Evolutionary conservation across 1,140 invertebrate species (phyloP).

Genomic region (Conus ventricosus): DNA sequence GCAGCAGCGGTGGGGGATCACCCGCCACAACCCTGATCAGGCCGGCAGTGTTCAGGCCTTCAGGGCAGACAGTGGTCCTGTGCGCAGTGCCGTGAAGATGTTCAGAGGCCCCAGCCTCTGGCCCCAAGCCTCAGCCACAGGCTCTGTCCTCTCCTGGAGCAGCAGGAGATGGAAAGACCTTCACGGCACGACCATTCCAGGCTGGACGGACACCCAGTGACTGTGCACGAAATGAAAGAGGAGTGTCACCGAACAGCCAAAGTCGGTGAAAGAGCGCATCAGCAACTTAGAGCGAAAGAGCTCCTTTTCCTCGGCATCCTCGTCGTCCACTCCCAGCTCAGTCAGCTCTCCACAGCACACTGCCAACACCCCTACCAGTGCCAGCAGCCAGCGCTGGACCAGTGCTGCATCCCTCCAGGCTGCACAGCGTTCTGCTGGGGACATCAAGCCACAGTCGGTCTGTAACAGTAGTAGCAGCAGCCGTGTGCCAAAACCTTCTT

Average conservation of each 20-base stretch:
- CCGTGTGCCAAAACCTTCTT: neutral
- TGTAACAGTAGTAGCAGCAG: slow-evolving; percentile 1
- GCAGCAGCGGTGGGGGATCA: neutral
- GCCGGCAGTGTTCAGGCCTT: slow-evolving; percentile 33
- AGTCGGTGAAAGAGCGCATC: slow-evolving; percentile 8
- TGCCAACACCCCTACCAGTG: neutral
- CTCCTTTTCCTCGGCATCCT: slow-evolving; percentile 12
- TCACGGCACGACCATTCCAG: slow-evolving; percentile 16
- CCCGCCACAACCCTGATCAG: neutral
- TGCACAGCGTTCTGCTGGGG: slow-evolving; percentile 4
- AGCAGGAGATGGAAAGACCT: neutral
- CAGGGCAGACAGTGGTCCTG: slow-evolving; percentile 31
- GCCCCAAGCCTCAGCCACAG: neutral
- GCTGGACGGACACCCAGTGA: neutral
- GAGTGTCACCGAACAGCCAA: neutral
- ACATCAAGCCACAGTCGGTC: slow-evolving; percentile 1
- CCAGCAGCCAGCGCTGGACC: slow-evolving; percentile 22
- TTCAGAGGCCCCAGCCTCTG: slow-evolving; percentile 11
- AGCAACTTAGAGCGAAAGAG: slow-evolving; percentile 28
- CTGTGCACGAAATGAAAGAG: neutral
- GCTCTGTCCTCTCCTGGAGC: neutral
- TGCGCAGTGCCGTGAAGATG: neutral
- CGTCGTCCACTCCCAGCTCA: slow-evolving; percentile 26
- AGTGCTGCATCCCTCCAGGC: slow-evolving; percentile 16
- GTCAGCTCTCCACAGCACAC: slow-evolving; percentile 8